Percentiles rank a stretch among this genome's conserved stretches.
phyloP scores from a whole-genome alignment of 2,888 invertebrate genomes.

The Pterobdella sp. region DNA sequence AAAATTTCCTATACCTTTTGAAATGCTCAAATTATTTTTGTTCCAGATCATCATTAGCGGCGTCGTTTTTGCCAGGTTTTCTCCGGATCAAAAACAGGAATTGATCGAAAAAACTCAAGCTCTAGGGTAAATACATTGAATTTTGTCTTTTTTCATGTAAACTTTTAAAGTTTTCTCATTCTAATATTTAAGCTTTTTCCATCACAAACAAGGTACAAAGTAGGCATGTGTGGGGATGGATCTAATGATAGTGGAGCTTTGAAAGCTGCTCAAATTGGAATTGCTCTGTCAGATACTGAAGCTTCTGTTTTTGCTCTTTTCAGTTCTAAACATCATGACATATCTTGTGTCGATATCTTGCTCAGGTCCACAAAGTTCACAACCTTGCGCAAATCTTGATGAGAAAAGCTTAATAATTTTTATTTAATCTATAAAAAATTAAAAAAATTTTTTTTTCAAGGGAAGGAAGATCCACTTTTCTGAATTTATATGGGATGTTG shows the following conservation, averaged over 20 bases:
- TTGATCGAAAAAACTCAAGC: constrained; percentile 77
- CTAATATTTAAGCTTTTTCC: no score
- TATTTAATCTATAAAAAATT: no score
- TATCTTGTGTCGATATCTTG: constrained; percentile 49
- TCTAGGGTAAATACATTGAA: constrained; percentile 61
- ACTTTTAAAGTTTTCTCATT: no score
- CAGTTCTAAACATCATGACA: constrained; percentile 53
- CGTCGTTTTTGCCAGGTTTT: constrained; percentile 85
- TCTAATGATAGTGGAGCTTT: constrained; percentile 93
- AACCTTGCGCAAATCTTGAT: no score
- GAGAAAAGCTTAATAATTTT: no score
- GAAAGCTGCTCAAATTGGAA: constrained; percentile 75
- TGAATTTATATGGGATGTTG: no score
- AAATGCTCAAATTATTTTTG: no score
- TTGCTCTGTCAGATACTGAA: constrained; percentile 56
- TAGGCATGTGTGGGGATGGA: constrained; percentile 94
- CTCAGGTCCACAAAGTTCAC: constrained; percentile 43
- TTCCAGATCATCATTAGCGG: constrained; percentile 56
- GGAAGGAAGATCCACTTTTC: no score
- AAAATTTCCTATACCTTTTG: no score
- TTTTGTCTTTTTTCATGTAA: background rate
- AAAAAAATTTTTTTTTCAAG: no score
- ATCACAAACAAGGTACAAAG: constrained; percentile 49
- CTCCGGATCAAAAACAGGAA: constrained; percentile 89
- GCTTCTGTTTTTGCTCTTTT: constrained; percentile 59